Base-by-base conservation (phyloP, 1,140 invertebrate genomes). In the Calephelis virginiensis region DNA sequence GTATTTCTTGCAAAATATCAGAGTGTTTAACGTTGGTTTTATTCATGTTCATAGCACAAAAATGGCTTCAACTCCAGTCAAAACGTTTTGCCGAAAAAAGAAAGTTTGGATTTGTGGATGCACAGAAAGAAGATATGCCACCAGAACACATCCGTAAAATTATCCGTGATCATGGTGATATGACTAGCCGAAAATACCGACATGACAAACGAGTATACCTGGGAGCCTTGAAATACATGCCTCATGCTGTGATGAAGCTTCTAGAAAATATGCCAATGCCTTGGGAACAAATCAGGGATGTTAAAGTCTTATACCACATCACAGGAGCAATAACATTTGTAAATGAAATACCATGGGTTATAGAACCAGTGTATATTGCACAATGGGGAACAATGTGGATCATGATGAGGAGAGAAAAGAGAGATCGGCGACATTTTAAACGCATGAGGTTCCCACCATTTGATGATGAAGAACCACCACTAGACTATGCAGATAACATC, bases 321-420 rank as follows among this genome's bases (percentile, higher is more conserved):
- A 99, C 98, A 11, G 98, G 99, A 70, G 99, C 99, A n/a, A 99
- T 99, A 64, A 99, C 99, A 38, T 99, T 99, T 93, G 98, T 99
- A 8, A 99, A 99, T 93, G 99, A 99, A 93, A 99, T 99, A 81
- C 99, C 99, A 37, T 99, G 98, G 98, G 98, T 99, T 37, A 97
- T 99, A 82, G 99, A 99, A 85, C 99, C 99, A 5, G 96, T 99
- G 2, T 99, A 99, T 83, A 98, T 99, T 76, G 98, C 98, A 11
- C 99, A 99, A 90, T 99, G 99, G 99, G 99, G 98, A 60, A 98
- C 99, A 6, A 99, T 99, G 98, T 99, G 99, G 99, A 99, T 99
- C 72, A 99, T 99, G 98, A 99, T 99, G 98, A 93, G 99, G 76
- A 93, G 99, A 74, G 99, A 99, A 83, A 99, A 99, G 90, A 92